phyloP scores from a whole-genome alignment of 2,797 vertebrate species.

The Brotula barbata region DNA sequence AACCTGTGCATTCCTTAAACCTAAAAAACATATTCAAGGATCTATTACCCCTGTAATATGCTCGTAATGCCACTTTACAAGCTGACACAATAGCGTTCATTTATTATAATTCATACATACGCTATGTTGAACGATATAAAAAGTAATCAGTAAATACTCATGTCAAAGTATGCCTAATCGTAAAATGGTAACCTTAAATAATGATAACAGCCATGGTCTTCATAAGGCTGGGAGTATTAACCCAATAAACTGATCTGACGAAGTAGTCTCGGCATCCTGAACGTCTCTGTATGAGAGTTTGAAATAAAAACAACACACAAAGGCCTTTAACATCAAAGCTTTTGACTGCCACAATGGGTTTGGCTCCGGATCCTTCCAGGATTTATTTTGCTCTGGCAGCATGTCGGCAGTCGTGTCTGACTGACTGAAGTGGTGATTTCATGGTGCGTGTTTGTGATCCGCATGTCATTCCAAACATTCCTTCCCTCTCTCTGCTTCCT shows the following conservation, averaged over 20 bases:
- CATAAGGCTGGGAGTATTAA: too few species aligned
- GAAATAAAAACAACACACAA: background rate
- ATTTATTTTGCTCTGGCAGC: conserved; percentile 17
- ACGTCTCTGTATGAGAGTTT: background rate
- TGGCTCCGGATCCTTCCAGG: background rate
- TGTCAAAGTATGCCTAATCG: too few species aligned
- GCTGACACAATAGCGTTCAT: too few species aligned
- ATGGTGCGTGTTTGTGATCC: conserved; percentile 31
- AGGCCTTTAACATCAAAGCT: conserved; percentile 2
- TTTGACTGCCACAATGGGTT: background rate
- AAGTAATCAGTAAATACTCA: too few species aligned
- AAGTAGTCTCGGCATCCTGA: background rate
- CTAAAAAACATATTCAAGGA: background rate
- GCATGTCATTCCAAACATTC: conserved; percentile 51
- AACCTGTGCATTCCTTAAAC: background rate
- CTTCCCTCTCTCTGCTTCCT: conserved; percentile 24
- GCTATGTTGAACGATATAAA: too few species aligned
- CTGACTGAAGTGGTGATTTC: conserved; percentile 46
- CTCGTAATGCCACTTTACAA: too few species aligned
- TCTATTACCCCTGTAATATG: too few species aligned
- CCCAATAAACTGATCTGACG: too few species aligned
- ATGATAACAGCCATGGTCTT: too few species aligned
- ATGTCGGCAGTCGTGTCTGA: conserved; percentile 41
- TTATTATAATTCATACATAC: too few species aligned
- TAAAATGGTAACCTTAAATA: too few species aligned